Evolutionary conservation across 1,140 invertebrate species (phyloP).

Genomic region (Cotesia glomerata): DNA sequence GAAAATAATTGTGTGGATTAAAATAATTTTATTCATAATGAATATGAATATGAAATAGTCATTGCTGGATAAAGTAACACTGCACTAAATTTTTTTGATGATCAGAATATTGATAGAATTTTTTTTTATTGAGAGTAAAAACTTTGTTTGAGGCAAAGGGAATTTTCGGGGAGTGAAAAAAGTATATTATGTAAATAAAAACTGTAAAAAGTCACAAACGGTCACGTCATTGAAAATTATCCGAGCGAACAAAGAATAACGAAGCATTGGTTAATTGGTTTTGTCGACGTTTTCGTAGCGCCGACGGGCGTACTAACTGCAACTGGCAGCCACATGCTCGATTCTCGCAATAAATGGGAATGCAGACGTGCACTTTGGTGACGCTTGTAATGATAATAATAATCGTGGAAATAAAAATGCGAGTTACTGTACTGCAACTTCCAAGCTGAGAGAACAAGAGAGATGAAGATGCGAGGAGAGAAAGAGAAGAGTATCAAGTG

Average conservation of each 20-base stretch:
- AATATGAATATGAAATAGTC: too few species aligned
- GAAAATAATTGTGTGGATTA: too few species aligned
- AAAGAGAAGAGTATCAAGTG: slow-evolving; percentile 13
- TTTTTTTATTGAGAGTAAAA: too few species aligned
- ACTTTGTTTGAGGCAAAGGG: background rate
- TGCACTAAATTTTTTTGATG: too few species aligned
- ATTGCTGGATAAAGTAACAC: too few species aligned
- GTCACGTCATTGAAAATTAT: slow-evolving; percentile 12
- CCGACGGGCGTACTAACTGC: slow-evolving; percentile 39
- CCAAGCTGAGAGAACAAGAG: background rate
- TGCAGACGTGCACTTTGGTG: slow-evolving; percentile 12
- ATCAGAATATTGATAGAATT: too few species aligned
- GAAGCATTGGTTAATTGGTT: slow-evolving; percentile 45
- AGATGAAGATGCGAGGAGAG: background rate
- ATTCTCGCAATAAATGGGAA: slow-evolving; percentile 32
- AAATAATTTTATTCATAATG: too few species aligned
- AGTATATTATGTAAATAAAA: background rate
- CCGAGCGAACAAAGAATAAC: slow-evolving; percentile 26
- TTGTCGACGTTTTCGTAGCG: slow-evolving; percentile 33
- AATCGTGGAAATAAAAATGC: too few species aligned
- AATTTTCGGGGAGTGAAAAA: background rate
- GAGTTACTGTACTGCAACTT: too few species aligned
- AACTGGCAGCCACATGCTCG: slow-evolving; percentile 54
- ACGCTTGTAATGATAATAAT: slow-evolving; percentile 23
- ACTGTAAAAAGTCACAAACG: background rate